These are phyloP conservation scores for Pandemis cinnamomeana DNA, from an alignment of 2,888 invertebrate genomes.

Conservation along the genomic window DNA sequence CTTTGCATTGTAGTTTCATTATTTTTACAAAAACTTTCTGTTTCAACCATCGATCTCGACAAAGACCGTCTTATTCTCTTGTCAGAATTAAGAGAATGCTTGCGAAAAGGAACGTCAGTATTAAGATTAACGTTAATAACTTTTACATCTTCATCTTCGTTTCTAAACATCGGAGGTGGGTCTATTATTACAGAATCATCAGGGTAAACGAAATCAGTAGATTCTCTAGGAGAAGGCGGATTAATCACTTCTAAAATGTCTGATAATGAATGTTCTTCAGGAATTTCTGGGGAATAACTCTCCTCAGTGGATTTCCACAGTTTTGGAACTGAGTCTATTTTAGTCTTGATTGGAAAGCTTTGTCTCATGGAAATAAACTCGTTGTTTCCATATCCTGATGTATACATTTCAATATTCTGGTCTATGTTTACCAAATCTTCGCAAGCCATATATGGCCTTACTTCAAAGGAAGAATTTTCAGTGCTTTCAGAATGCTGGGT, in stretches of 20 bases:
- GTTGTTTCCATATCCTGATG: conserved; percentile 63
- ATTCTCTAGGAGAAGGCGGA: conserved; percentile 73
- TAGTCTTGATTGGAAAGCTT: conserved; percentile 87
- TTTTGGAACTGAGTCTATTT: conserved; percentile 65
- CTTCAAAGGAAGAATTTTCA: conserved; percentile 85
- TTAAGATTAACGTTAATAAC: conserved; percentile 76
- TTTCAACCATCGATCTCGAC: conserved; percentile 77
- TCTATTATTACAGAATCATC: conserved; percentile 76
- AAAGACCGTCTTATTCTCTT: conserved; percentile 81
- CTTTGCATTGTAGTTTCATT: conserved; percentile 66
- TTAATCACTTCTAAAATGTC: conserved; percentile 67
- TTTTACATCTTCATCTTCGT: conserved; percentile 73
- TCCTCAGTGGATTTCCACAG: conserved; percentile 79
- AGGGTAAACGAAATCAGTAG: conserved; percentile 52
- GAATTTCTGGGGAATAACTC: conserved; percentile 58
- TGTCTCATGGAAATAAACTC: conserved; percentile 82
- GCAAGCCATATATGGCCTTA: conserved; percentile 85
- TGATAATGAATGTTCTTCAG: conserved; percentile 53
- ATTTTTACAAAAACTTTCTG: conserved; percentile 65
- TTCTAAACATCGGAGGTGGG: conserved; percentile 86
- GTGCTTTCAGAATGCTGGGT: conserved; percentile 86
- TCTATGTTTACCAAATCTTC: conserved; percentile 88
- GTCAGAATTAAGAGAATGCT: conserved; percentile 86
- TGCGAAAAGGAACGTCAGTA: conserved; percentile 74
- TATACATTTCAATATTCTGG: conserved; percentile 83